Percentiles rank a stretch among this genome's conserved stretches.
Conservation (phyloP, 1,140 invertebrate genomes). For the Oryctes rhinoceros region DNA sequence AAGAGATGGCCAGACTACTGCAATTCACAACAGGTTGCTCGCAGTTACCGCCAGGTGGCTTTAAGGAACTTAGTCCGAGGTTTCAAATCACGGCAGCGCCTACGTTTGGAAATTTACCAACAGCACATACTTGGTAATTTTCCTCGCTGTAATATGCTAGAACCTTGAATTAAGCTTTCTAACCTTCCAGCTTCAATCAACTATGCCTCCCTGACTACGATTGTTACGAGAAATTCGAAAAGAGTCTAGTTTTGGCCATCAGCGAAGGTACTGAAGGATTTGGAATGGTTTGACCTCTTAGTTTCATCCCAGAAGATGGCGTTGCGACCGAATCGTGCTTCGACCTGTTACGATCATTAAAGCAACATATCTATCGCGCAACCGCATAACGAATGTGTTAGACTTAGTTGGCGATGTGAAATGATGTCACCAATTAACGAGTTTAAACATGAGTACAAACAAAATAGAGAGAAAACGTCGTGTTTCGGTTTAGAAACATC, state of each 20-base stretch:
- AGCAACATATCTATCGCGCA: constrained; percentile 12
- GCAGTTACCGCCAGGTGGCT: constrained; percentile 91
- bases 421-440: background rate
- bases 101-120: constrained; percentile 89
- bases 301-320: background rate
- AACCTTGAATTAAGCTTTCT: constrained; percentile 30
- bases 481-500: background rate
- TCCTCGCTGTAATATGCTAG: background rate
- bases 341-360: background rate
- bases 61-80: constrained; percentile 84
- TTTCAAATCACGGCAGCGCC: constrained; percentile 92
- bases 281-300: constrained; percentile 79
- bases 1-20: constrained; percentile 91
- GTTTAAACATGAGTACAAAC: background rate
- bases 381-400: background rate
- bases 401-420: background rate
- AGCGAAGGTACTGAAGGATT: constrained; percentile 96
- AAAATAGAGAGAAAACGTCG: background rate
- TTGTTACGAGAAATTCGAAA: constrained; percentile 92
- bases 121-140: constrained; percentile 89
- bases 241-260: constrained; percentile 87
- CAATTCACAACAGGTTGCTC: constrained; percentile 96
- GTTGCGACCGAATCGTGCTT: background rate
- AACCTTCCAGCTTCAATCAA: constrained; percentile 87
- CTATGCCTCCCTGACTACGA: constrained; percentile 95